These are phyloP conservation scores for Oryzias melastigma DNA, from an alignment of 2,113 vertebrate species.

Conservation along the genomic window DNA sequence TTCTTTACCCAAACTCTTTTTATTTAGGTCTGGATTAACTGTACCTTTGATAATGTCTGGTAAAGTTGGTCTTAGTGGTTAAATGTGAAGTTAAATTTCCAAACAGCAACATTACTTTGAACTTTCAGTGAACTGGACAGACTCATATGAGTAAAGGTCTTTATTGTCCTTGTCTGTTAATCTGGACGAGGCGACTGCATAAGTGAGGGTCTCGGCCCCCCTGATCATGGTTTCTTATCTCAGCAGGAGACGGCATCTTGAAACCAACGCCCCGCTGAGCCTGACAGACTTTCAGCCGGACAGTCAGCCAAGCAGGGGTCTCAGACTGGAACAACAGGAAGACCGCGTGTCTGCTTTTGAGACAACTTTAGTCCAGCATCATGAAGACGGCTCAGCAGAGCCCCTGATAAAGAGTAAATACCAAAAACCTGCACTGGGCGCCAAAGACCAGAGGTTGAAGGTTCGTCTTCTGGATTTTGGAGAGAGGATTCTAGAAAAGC, in stretches of 20 bases:
- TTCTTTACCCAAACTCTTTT: no score
- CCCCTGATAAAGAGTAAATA: not conserved
- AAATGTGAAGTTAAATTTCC: no score
- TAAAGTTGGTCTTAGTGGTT: no score
- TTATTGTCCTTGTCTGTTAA: conserved; percentile 37
- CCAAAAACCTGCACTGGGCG: conserved; percentile 11
- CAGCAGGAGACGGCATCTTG: conserved; percentile 44
- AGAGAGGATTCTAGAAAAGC: conserved; percentile 11
- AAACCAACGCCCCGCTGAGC: conserved; percentile 33
- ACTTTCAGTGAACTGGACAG: no score
- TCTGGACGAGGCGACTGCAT: conserved; percentile 26
- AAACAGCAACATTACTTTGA: no score
- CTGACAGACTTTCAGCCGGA: conserved; percentile 14
- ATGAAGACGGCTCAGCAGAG: not conserved
- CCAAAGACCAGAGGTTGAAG: conserved; percentile 29
- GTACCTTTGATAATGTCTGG: no score
- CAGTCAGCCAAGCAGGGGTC: conserved; percentile 9
- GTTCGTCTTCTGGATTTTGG: conserved; percentile 5
- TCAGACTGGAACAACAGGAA: conserved; percentile 15
- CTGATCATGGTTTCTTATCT: conserved; percentile 42
- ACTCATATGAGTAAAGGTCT: not conserved
- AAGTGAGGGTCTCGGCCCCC: conserved; percentile 15
- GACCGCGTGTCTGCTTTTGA: conserved; percentile 10
- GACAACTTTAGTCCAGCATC: conserved; percentile 3
- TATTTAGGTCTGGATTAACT: no score